Percentiles rank a stretch among this genome's conserved stretches.
These are phyloP conservation scores for Diplolepis rosae DNA, from an alignment of 2,888 invertebrate genomes.

Conservation along the genomic window DNA sequence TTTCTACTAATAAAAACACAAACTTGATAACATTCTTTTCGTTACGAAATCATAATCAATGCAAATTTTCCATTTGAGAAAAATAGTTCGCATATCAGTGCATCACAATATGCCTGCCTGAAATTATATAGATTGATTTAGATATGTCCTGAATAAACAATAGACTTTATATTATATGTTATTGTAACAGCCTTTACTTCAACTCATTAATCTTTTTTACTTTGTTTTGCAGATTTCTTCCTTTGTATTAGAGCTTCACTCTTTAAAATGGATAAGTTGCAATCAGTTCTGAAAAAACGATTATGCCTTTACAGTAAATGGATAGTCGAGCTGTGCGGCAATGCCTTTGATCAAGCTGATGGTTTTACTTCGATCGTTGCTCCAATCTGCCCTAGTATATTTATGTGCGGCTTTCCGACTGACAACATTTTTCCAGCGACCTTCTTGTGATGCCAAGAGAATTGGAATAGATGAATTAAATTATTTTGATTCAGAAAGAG, in stretches of 20 bases:
- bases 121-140: no score
- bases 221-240: neutral
- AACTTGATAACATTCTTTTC: no score
- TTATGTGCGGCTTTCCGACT: slow-evolving; percentile 33
- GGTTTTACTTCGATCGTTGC: slow-evolving; percentile 33
- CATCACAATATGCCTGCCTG: no score
- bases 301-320: slow-evolving; percentile 26
- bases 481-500: neutral
- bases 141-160: no score
- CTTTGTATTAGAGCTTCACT: neutral
- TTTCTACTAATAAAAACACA: no score
- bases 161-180: no score
- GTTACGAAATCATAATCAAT: no score
- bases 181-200: no score
- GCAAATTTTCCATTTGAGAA: no score
- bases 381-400: slow-evolving; percentile 40
- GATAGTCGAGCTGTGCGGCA: slow-evolving; percentile 32
- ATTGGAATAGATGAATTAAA: slow-evolving; percentile 27
- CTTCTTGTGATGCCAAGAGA: neutral
- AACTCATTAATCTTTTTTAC: neutral
- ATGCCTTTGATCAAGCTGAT: slow-evolving; percentile 38
- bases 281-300: slow-evolving; percentile 8
- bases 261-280: neutral
- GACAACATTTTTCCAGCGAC: neutral
- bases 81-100: no score